Base-by-base conservation (phyloP, 2,113 vertebrate genomes). In the Hyperopisus bebe region DNA sequence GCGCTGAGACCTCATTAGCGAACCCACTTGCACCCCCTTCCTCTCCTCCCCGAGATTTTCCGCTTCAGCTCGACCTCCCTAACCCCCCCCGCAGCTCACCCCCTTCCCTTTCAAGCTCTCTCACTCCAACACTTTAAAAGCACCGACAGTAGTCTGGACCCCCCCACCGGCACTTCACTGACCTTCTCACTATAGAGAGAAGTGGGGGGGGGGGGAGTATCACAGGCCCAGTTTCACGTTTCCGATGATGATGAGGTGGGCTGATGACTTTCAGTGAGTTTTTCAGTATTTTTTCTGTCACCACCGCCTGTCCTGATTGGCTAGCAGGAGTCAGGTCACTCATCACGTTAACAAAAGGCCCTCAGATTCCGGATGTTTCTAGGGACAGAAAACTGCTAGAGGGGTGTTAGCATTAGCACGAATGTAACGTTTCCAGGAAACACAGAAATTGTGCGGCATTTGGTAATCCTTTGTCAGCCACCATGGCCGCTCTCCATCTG, bases 1-100 rank as follows among this genome's bases (percentile, higher is more conserved):
- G 46, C 27, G 51, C 77, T 24, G 88, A 92, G 93, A 91, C 91
- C 92, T 94, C 90, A 94, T 95, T 94, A 94, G 92, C 35, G 70
- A 91, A 92, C 88, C 46, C 24, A 7, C 90, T 87, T 92, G 89
- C 91, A 92, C 88, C 90, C 88, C 88, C 88, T 89, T 93, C 89
- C 83, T 89, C 91, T 90, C 27, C 90, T 90, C 91, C 35, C 55
- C 13, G 87, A 88, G 35, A 42, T 53, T 88, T 88, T 88, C 87
- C 35, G 90, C 90, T 90, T 44, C 86, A 88, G 86, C 89, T 84
- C 70, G 90, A 90, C 89, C 88, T 86, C 42, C n/a, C 80, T 89
- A 90, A 90, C 91, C 86, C 89, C 90, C 91, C 87, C 62, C 5
- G 35, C 88, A 53, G 86, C 82, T 83, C 83, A 58, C 90, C 50